Evolutionary conservation across 1,140 invertebrate species (phyloP).

Genomic region (Camponotus pennsylvanicus): DNA sequence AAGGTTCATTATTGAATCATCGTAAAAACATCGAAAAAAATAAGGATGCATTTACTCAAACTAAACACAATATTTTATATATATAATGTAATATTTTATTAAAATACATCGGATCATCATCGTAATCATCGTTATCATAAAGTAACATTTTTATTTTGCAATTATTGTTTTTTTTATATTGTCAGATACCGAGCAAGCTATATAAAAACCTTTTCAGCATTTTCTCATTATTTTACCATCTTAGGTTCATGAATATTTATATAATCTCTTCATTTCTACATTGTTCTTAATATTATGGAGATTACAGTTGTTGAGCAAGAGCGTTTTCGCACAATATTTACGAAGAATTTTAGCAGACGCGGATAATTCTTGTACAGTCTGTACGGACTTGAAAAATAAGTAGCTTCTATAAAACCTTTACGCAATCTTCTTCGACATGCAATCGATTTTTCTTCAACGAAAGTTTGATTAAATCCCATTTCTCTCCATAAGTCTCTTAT

Average conservation of each 20-base stretch:
- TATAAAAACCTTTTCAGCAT: conserved; percentile 32
- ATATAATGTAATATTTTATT: background rate
- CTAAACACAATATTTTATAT: background rate
- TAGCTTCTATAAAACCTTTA: background rate
- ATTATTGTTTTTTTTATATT: conserved; percentile 10
- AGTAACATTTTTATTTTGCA: background rate
- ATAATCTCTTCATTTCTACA: background rate
- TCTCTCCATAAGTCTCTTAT: conserved; percentile 10
- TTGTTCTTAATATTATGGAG: conserved; percentile 36
- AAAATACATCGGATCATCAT: background rate
- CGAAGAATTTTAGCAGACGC: background rate
- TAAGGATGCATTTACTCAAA: background rate
- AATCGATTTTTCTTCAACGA: background rate
- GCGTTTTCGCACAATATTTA: conserved; percentile 27
- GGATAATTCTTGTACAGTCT: background rate
- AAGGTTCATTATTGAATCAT: background rate
- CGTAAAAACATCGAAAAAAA: background rate
- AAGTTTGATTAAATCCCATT: conserved; percentile 27
- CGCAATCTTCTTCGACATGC: background rate
- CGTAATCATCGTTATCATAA: background rate
- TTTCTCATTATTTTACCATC: conserved; percentile 35
- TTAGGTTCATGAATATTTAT: conserved; percentile 33
- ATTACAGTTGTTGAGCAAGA: background rate
- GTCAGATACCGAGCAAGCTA: background rate
- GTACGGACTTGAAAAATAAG: background rate